These are phyloP conservation scores for Eupristina koningsbergeri DNA, from an alignment of 1,140 invertebrate genomes.

Conservation along the genomic window DNA sequence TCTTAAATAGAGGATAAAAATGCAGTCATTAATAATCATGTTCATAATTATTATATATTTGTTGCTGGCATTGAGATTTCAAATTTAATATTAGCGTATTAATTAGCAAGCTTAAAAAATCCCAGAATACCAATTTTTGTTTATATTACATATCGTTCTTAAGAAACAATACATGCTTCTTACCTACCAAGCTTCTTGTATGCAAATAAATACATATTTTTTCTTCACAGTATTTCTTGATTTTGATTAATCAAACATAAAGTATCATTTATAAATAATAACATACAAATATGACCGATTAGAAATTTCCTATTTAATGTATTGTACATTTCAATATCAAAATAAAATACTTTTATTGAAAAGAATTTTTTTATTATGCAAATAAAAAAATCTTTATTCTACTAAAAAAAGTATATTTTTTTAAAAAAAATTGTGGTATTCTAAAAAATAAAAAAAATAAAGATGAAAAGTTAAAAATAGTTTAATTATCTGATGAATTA, in stretches of 20 bases:
- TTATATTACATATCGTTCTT: constrained; percentile 24
- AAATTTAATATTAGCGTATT: constrained; percentile 12
- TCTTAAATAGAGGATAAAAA: constrained; percentile 7
- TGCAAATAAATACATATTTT: not conserved
- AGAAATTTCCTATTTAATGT: too few species aligned
- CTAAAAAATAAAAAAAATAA: too few species aligned
- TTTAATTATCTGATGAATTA: too few species aligned
- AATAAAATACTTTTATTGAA: too few species aligned
- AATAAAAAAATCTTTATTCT: too few species aligned
- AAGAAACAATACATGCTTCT: constrained; percentile 40
- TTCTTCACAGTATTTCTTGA: not conserved
- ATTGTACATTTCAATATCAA: too few species aligned
- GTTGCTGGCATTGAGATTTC: constrained; percentile 40
- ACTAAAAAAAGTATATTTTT: too few species aligned
- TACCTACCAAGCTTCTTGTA: not conserved
- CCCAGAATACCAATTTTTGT: constrained; percentile 50
- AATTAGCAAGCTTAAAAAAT: constrained; percentile 48
- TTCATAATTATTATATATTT: constrained; percentile 17
- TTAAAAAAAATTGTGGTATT: too few species aligned
- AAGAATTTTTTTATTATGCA: too few species aligned
- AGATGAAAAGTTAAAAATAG: too few species aligned
- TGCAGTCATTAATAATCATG: not conserved
- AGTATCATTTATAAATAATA: not conserved
- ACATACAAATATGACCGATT: too few species aligned
- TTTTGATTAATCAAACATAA: not conserved